Evolutionary conservation across 1,140 invertebrate genomes (phyloP), one percentile per base, ranked within the genome.

Genomic region (Leguminivora glycinivorella): DNA sequence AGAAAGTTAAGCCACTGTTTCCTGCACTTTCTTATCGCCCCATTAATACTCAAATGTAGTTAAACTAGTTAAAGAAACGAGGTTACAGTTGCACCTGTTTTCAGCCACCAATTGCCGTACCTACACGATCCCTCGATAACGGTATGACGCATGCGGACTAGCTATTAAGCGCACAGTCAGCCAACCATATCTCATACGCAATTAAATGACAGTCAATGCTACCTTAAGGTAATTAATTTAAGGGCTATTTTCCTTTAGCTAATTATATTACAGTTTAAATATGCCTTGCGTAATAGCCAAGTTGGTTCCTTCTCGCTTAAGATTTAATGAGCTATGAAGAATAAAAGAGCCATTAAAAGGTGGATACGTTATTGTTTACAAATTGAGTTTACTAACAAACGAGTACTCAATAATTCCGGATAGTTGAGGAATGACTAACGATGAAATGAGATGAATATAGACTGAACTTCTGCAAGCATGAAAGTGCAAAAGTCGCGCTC

Each of bases 321-420:
- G 22, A 60, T 60, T 29, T 60, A 60, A 60, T 60, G 56, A 60
- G 6, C 56, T 60, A 29, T 60, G 56, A 60, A 14, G 0, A 60
- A 60, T 60, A 60, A 5, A 10, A 60, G 25, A n/a, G 56, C 0
- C 56, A 60, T 60, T 29, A 29, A 60, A 6, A 25, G 7, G 4
- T 25, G 56, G 56, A 60, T 9, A 26, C 17, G 19, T 17, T 52
- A 52, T 4, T 26, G 10, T 29, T 26, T 58, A 56, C 12, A n/a
- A 17, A 26, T 29, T 60, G 12, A 4, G 9, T 5, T 60, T 60
- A n/a, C 26, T 14, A 12, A 56, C 26, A 12, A 12, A 56, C 7
- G 9, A 43, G 40, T 43, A 43, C 29, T n/a, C n/a, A n/a, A n/a
- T n/a, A n/a, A n/a, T n/a, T n/a, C n/a, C n/a, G n/a, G n/a, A n/a